A percentile compares a stretch with the other conserved stretches of the same genome.
These are phyloP conservation scores for Melanotaenia duboulayi DNA, from an alignment of 2,113 vertebrate genomes.

Conservation along the genomic window DNA sequence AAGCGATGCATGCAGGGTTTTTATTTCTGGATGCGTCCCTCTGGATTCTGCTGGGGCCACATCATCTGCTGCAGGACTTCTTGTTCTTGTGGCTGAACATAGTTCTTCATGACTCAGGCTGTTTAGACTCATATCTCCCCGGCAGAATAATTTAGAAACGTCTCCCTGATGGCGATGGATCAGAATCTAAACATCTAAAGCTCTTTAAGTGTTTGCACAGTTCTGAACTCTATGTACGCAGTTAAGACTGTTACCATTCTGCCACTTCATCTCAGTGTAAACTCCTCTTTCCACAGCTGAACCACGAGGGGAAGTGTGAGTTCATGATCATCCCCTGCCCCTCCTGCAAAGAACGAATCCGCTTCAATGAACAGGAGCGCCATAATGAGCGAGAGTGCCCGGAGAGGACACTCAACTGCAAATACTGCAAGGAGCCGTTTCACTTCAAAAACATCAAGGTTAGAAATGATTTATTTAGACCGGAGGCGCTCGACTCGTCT, in stretches of 20 bases:
- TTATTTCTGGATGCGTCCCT: slow-evolving; percentile 12
- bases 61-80: neutral
- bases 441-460: slow-evolving; percentile 85
- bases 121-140: neutral
- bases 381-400: slow-evolving; percentile 87
- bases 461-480: slow-evolving; percentile 44
- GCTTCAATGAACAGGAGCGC: slow-evolving; percentile 84
- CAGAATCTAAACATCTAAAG: neutral
- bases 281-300: slow-evolving; percentile 60
- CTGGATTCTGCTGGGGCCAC: neutral
- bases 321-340: slow-evolving; percentile 84
- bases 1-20: slow-evolving; percentile 5
- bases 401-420: slow-evolving; percentile 86
- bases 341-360: slow-evolving; percentile 82
- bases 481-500: neutral
- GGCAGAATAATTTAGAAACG: neutral
- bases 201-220: slow-evolving; percentile 1
- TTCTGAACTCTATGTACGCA: neutral
- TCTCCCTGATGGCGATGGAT: neutral
- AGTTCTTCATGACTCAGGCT: slow-evolving; percentile 7
- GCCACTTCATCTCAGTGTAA: neutral
- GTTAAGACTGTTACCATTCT: neutral
- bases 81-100: slow-evolving; percentile 8
- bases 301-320: slow-evolving; percentile 84
- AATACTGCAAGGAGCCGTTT: slow-evolving; percentile 85